These are phyloP conservation scores for Eulacestoma nigropectus DNA, from an alignment of 2,113 vertebrate species.

Conservation along the genomic window DNA sequence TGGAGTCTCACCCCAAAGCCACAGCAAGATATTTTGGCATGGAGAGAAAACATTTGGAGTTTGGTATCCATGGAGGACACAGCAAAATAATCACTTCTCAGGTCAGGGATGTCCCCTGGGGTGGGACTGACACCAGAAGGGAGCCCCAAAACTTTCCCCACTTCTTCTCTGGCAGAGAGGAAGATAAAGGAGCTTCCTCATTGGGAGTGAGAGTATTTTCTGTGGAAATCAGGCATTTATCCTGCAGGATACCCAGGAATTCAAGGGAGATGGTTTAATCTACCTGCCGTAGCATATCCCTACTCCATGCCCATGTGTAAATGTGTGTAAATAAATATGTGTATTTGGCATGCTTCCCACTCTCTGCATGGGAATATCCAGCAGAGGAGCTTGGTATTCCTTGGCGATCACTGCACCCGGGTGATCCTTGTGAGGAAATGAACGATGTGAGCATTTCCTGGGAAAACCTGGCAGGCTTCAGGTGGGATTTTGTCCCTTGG, in stretches of 20 bases:
- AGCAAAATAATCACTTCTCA: not conserved
- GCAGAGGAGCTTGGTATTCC: not conserved
- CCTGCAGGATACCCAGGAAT: not conserved
- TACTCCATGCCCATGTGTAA: not conserved
- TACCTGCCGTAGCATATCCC: accelerated
- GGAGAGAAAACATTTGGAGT: not conserved
- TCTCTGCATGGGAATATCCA: not conserved
- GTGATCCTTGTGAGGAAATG: not conserved
- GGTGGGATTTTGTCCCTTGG: not conserved
- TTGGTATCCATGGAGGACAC: not conserved
- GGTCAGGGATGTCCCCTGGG: not conserved
- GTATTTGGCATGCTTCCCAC: not conserved
- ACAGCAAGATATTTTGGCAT: not conserved
- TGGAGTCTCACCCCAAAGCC: not conserved
- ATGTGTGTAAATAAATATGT: not conserved
- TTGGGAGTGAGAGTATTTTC: not conserved
- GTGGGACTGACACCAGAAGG: not conserved
- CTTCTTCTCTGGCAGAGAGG: not conserved
- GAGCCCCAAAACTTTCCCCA: not conserved
- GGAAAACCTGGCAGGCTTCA: not conserved
- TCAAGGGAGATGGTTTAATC: not conserved
- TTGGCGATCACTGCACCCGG: not conserved
- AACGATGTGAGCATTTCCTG: not conserved
- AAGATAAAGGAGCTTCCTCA: not conserved
- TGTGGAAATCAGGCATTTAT: not conserved